A percentile compares a stretch with the other conserved stretches of the same genome.
Evolutionary conservation across 64 coral and sea anemone species (phyloP).

Genomic region (Montipora foliosa): DNA sequence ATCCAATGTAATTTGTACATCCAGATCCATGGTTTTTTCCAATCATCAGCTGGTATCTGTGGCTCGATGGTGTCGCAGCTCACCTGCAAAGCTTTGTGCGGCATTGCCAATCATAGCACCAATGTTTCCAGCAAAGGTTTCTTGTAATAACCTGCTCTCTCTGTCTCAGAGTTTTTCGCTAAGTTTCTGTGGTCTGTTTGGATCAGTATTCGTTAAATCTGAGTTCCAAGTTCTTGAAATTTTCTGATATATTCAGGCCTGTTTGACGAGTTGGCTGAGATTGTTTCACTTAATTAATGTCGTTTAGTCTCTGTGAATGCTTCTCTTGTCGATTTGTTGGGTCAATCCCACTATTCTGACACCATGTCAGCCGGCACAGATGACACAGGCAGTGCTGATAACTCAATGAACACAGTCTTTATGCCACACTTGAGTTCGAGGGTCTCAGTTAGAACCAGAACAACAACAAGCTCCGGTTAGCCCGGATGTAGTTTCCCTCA

Average conservation of each 20-base stretch:
- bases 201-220: conserved; percentile 51
- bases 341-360: background rate
- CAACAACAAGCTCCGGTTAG: background rate
- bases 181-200: conserved; percentile 56
- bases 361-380: background rate
- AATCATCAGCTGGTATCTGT: conserved; percentile 36
- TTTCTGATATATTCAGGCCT: conserved; percentile 33
- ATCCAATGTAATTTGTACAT: conserved; percentile 61
- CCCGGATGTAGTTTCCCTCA: background rate
- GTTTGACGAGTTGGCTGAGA: background rate
- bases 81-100: conserved; percentile 57
- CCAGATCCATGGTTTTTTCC: conserved; percentile 58
- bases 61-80: conserved; percentile 33
- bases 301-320: background rate
- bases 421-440: background rate
- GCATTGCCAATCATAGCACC: conserved; percentile 34
- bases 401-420: background rate
- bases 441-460: background rate
- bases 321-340: background rate
- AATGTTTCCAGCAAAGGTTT: conserved; percentile 52
- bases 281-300: background rate
- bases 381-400: background rate
- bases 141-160: conserved; percentile 36
- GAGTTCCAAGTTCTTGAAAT: conserved; percentile 42
- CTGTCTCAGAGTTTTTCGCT: background rate